Conservation (phyloP, 2,888 invertebrate genomes). For the Protophormia terraenovae region DNA sequence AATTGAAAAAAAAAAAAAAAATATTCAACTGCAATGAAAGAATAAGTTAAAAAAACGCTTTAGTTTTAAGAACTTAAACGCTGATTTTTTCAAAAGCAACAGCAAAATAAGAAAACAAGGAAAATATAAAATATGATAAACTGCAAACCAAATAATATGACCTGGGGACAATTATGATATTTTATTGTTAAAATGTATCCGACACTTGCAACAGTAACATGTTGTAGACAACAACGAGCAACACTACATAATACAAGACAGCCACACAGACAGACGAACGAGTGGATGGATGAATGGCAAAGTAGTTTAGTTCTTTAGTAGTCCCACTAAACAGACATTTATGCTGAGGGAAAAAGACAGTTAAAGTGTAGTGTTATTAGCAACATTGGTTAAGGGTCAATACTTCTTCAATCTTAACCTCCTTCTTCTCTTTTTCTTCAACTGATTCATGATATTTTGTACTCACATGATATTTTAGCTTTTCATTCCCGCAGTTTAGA, state of each 20-base stretch:
- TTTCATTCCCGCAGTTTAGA: too few relatives aligned
- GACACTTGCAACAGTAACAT: conserved; percentile 70
- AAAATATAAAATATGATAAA: conserved; percentile 61
- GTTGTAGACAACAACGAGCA: conserved; percentile 38
- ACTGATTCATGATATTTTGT: too few relatives aligned
- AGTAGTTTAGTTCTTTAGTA: conserved; percentile 35
- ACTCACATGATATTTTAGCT: too few relatives aligned
- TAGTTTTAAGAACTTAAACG: conserved; percentile 47
- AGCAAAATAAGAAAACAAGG: background rate
- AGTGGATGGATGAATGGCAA: conserved; percentile 39
- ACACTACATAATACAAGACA: background rate
- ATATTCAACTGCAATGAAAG: background rate
- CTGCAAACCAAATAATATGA: conserved; percentile 78
- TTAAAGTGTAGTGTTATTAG: conserved; percentile 65
- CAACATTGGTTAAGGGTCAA: conserved; percentile 62
- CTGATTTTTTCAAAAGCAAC: background rate
- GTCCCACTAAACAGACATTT: conserved; percentile 59
- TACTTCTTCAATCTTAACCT: background rate
- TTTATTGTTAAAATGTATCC: conserved; percentile 80
- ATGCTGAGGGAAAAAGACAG: conserved; percentile 58
- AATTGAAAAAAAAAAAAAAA: background rate
- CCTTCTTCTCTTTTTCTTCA: background rate
- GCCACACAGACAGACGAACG: background rate
- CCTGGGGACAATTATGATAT: conserved; percentile 81
- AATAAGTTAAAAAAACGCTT: conserved; percentile 33